Conservation (phyloP, 2,113 vertebrate genomes). For the Actenoides lindsayi region DNA sequence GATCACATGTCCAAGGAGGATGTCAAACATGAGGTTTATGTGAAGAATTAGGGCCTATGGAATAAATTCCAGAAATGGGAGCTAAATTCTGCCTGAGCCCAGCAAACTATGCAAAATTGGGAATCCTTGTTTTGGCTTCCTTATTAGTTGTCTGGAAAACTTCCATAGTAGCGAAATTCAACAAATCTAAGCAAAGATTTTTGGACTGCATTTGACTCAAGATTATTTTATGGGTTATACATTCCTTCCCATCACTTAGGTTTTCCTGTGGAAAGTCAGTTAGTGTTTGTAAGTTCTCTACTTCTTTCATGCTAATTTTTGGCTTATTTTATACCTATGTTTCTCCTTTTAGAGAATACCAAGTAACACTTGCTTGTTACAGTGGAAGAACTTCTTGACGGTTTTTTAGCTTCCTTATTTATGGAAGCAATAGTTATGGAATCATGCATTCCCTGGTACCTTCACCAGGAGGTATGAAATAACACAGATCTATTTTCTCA, state of each 20-base stretch:
- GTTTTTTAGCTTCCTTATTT: not conserved
- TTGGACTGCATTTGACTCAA: not conserved
- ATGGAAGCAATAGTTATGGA: not conserved
- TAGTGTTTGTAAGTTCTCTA: not conserved
- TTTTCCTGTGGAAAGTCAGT: not conserved
- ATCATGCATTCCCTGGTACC: not conserved
- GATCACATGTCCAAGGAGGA: not conserved
- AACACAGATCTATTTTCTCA: not conserved
- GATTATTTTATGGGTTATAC: not conserved
- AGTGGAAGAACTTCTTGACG: not conserved
- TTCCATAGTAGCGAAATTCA: not conserved
- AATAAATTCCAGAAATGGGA: not conserved
- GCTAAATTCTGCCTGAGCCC: not conserved
- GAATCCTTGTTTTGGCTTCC: slow-evolving; percentile 12
- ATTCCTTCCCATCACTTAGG: not conserved
- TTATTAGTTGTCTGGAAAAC: not conserved
- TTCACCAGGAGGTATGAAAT: not conserved
- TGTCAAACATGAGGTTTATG: not conserved
- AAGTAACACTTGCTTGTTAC: not conserved
- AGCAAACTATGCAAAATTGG: not conserved
- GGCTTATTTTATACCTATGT: not conserved
- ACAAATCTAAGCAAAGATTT: not conserved
- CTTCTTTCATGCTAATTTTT: not conserved
- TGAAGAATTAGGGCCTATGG: not conserved
- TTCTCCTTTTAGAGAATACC: not conserved